phyloP scores from a whole-genome alignment of 2,797 vertebrate genomes.

The Girardinus metallicus region DNA sequence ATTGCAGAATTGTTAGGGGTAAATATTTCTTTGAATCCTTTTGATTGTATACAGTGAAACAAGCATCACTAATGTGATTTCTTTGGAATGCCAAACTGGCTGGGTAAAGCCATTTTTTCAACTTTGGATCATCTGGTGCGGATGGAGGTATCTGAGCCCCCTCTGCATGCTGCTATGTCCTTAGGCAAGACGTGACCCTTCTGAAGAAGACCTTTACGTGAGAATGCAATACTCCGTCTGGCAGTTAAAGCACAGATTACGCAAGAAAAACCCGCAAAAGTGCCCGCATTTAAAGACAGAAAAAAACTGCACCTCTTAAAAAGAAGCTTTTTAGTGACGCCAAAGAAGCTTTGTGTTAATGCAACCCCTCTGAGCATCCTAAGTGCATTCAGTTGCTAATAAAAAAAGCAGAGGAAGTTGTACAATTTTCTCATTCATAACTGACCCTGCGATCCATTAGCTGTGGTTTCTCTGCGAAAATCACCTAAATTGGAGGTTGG shows the following conservation, averaged over 20 bases:
- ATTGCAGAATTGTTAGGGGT: too few relatives aligned
- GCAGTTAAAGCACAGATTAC: slow-evolving; percentile 8
- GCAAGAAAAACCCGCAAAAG: slow-evolving; percentile 5
- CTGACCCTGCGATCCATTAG: slow-evolving; percentile 23
- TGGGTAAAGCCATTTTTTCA: background rate
- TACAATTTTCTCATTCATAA: slow-evolving; percentile 24
- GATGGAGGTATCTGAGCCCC: background rate
- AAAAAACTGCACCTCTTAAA: slow-evolving; percentile 8
- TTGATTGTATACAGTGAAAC: background rate
- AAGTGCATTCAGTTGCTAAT: slow-evolving; percentile 13
- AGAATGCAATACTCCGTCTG: background rate
- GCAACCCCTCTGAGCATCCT: background rate
- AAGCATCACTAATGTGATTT: background rate
- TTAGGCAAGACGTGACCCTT: background rate
- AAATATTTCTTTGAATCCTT: background rate
- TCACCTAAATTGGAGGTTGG: background rate
- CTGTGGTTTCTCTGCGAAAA: slow-evolving; percentile 9
- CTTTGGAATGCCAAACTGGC: background rate
- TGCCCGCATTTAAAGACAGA: background rate
- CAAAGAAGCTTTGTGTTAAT: slow-evolving; percentile 9
- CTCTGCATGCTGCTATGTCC: background rate
- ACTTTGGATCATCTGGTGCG: background rate
- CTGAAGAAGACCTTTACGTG: background rate
- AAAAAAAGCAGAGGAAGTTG: slow-evolving; percentile 19
- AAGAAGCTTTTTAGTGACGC: slow-evolving; percentile 1